A percentile compares a stretch with the other conserved stretches of the same genome.
These are phyloP conservation scores for Acanthornis magna DNA, from an alignment of 2,797 vertebrate species.

Conservation along the genomic window DNA sequence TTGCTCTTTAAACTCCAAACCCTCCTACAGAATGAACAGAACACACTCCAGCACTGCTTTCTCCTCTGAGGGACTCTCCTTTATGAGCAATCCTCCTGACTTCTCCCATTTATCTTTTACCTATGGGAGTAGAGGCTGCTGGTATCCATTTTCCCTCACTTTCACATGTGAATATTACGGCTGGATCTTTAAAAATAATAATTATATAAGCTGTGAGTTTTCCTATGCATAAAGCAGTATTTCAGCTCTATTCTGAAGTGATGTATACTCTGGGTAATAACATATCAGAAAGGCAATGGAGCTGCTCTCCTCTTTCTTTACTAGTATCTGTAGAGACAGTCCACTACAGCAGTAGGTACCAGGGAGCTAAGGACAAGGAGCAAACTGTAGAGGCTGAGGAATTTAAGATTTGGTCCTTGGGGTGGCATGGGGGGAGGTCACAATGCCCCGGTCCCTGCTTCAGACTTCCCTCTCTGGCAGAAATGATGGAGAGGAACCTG, in stretches of 20 bases:
- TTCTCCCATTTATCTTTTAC: background rate
- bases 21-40: background rate
- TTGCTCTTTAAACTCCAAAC: background rate
- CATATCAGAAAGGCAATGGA: background rate
- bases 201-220: background rate
- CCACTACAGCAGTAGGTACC: background rate
- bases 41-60: background rate
- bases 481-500: background rate
- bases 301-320: background rate
- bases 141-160: background rate
- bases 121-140: background rate
- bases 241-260: background rate
- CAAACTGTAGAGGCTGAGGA: background rate
- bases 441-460: background rate
- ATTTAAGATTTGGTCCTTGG: background rate
- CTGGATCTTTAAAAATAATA: background rate
- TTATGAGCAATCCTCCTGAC: background rate
- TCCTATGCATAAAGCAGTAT: background rate
- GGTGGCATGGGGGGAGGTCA: rapidly evolving
- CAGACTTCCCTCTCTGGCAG: background rate
- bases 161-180: background rate
- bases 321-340: background rate
- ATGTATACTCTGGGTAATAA: background rate
- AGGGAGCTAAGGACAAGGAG: background rate
- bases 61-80: background rate